Percentiles rank a stretch among this genome's conserved stretches.
Conservation (phyloP, 2,113 vertebrate species). For the Trogon melanurus region DNA sequence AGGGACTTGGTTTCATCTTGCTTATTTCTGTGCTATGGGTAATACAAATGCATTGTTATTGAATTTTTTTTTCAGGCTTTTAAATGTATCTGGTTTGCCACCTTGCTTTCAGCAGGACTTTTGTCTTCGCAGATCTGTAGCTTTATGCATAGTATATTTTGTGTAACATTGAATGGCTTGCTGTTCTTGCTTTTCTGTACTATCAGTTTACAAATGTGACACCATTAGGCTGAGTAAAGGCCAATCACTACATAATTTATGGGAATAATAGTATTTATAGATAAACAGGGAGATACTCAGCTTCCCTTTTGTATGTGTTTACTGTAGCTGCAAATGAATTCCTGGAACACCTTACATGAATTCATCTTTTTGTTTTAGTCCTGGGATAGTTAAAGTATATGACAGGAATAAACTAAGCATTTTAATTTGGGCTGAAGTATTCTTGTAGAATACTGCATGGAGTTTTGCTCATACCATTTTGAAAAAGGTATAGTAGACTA, state of each 20-base stretch:
- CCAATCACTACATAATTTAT: not conserved
- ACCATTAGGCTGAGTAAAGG: not conserved
- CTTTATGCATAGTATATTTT: not conserved
- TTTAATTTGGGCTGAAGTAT: not conserved
- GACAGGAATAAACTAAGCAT: not conserved
- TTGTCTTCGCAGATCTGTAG: not conserved
- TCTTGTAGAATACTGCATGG: not conserved
- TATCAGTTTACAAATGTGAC: not conserved
- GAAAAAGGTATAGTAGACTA: not conserved
- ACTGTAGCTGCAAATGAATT: not conserved
- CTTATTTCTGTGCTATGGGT: constrained; percentile 17
- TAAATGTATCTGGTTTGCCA: not conserved
- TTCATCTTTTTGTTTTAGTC: not conserved
- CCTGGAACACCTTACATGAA: not conserved
- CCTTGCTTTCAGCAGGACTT: constrained; percentile 16
- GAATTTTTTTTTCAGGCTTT: not conserved
- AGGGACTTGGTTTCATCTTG: constrained; percentile 39
- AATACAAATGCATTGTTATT: constrained; percentile 12
- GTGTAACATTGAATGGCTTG: not conserved
- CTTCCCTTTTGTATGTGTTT: not conserved
- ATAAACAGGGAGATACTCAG: not conserved
- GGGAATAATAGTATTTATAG: not conserved
- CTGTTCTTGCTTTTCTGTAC: not conserved
- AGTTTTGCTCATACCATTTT: not conserved
- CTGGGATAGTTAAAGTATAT: not conserved